phyloP scores from a whole-genome alignment of 2,113 vertebrate genomes.

The Trematomus loennbergii region DNA sequence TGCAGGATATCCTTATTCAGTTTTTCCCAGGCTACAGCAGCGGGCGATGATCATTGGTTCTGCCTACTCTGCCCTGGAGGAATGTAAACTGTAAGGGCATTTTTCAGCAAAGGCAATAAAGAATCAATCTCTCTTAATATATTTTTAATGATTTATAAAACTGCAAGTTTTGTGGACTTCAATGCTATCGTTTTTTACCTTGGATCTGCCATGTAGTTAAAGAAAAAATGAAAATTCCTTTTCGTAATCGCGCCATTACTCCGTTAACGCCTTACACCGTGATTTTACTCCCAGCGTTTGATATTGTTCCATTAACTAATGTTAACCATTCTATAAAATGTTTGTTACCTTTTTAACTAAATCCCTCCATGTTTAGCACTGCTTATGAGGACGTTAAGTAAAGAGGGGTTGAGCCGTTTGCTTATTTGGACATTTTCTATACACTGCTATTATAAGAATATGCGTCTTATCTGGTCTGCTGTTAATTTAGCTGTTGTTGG shows the following conservation, averaged over 20 bases:
- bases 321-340: slow-evolving; percentile 37
- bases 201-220: slow-evolving; percentile 54
- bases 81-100: slow-evolving; percentile 77
- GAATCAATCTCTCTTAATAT: slow-evolving; percentile 82
- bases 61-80: slow-evolving; percentile 25
- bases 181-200: slow-evolving; percentile 48
- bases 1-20: slow-evolving; percentile 92
- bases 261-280: slow-evolving; percentile 43
- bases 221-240: slow-evolving; percentile 54
- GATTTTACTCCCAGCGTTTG: slow-evolving; percentile 22
- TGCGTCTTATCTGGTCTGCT: neutral
- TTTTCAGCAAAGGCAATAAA: slow-evolving; percentile 76
- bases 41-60: slow-evolving; percentile 88
- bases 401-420: slow-evolving; percentile 19
- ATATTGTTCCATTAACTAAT: slow-evolving; percentile 43
- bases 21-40: slow-evolving; percentile 97
- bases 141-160: slow-evolving; percentile 80
- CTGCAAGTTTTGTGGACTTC: slow-evolving; percentile 69
- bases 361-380: slow-evolving; percentile 47
- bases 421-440: slow-evolving; percentile 22
- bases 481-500: neutral
- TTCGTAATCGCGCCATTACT: slow-evolving; percentile 38
- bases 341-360: slow-evolving; percentile 28
- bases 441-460: neutral
- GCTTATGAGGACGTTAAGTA: slow-evolving; percentile 2